Conservation (phyloP, 1,140 invertebrate genomes). For the Macrocentrus cingulum region DNA sequence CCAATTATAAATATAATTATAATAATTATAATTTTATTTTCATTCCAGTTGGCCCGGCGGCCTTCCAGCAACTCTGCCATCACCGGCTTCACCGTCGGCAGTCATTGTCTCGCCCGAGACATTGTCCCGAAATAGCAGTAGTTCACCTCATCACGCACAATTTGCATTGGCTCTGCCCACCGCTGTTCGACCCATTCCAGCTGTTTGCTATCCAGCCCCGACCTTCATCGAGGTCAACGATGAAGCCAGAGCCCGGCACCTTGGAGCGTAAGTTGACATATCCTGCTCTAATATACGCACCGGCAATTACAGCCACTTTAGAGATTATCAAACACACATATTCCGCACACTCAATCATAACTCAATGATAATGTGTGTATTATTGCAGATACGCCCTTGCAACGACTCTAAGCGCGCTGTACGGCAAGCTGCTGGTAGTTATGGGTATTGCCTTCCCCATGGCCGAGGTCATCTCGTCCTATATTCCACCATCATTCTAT, state of each 20-base stretch:
- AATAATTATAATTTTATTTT: no score
- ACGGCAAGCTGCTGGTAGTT: slow-evolving; percentile 90
- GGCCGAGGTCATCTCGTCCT: slow-evolving; percentile 88
- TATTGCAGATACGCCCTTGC: slow-evolving; percentile 75
- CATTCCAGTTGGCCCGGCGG: slow-evolving; percentile 53
- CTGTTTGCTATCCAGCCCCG: slow-evolving; percentile 52
- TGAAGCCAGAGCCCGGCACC: slow-evolving; percentile 48
- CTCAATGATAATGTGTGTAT: slow-evolving; percentile 35
- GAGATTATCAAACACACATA: slow-evolving; percentile 22
- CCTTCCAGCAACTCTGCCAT: slow-evolving; percentile 61
- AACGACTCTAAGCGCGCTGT: slow-evolving; percentile 85
- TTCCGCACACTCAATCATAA: background rate
- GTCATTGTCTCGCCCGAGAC: slow-evolving; percentile 76
- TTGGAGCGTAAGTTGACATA: slow-evolving; percentile 49
- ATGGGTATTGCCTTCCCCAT: slow-evolving; percentile 94
- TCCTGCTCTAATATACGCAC: background rate
- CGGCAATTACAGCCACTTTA: slow-evolving; percentile 24
- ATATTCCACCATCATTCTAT: slow-evolving; percentile 87
- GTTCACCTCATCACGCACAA: slow-evolving; percentile 50
- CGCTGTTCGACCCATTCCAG: slow-evolving; percentile 49
- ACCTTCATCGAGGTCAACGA: slow-evolving; percentile 52
- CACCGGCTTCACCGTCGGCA: slow-evolving; percentile 69
- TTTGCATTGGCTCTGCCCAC: slow-evolving; percentile 51
- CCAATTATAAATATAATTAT: no score
- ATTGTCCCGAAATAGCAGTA: slow-evolving; percentile 64